These are phyloP conservation scores for Oncorhynchus kisutch DNA, from an alignment of 2,113 vertebrate genomes.

Conservation along the genomic window DNA sequence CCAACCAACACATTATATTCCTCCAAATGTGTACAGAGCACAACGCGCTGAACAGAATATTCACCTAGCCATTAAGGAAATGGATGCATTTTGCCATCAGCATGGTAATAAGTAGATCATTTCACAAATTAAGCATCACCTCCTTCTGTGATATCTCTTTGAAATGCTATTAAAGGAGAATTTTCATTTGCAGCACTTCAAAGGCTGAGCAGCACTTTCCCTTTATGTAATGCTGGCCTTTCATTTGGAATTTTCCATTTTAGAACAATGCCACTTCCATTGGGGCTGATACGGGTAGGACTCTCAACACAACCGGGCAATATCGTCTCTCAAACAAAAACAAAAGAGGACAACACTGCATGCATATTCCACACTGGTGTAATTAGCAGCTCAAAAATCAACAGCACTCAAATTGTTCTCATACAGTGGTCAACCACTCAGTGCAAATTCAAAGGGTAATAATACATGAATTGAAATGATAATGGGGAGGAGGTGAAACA, in stretches of 20 bases:
- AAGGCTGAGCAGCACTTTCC: conserved; percentile 40
- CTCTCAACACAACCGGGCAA: conserved; percentile 50
- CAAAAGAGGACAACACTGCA: conserved; percentile 43
- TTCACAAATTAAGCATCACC: conserved; percentile 61
- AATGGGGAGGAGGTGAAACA: neutral
- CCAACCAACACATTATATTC: conserved; percentile 39
- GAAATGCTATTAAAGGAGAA: conserved; percentile 59
- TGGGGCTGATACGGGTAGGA: conserved; percentile 32
- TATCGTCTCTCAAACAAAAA: conserved; percentile 57
- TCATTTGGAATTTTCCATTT: conserved; percentile 39
- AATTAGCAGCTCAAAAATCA: conserved; percentile 63
- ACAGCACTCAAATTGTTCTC: conserved; percentile 46
- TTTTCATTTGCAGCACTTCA: conserved; percentile 48
- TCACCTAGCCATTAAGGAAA: conserved; percentile 56
- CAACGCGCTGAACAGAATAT: conserved; percentile 35
- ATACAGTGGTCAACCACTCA: conserved; percentile 41
- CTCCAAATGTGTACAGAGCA: conserved; percentile 37
- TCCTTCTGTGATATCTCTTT: conserved; percentile 46
- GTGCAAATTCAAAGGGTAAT: conserved; percentile 41
- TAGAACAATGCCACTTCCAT: conserved; percentile 57
- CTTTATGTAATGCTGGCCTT: conserved; percentile 22
- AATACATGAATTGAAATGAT: conserved; percentile 36
- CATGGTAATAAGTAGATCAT: conserved; percentile 59
- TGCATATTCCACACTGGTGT: conserved; percentile 33
- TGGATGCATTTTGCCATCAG: conserved; percentile 56